These are phyloP conservation scores for Drosophila kanekoi DNA, from an alignment of 2,888 invertebrate species.

Conservation along the genomic window DNA sequence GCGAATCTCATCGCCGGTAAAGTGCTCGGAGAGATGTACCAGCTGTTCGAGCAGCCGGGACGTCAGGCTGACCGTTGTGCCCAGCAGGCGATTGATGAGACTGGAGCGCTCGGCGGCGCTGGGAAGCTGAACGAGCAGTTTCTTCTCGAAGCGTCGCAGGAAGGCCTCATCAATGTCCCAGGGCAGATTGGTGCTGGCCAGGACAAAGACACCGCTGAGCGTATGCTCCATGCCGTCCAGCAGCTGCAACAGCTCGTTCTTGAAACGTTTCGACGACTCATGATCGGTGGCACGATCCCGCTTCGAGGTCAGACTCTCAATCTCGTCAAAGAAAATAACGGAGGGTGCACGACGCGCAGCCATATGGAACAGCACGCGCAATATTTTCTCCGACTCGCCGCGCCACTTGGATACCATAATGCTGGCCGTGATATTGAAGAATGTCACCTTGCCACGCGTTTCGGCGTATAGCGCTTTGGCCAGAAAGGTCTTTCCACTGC, in stretches of 20 bases:
- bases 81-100: constrained; percentile 89
- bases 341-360: constrained; percentile 94
- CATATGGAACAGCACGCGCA: constrained; percentile 94
- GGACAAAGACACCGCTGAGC: constrained; percentile 88
- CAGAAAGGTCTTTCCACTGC: constrained; percentile 94
- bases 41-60: constrained; percentile 83
- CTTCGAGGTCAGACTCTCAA: constrained; percentile 92
- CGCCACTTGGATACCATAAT: constrained; percentile 97
- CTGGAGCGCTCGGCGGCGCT: constrained; percentile 88
- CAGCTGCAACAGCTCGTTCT: constrained; percentile 94
- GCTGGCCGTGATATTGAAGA: constrained; percentile 96
- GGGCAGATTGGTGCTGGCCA: constrained; percentile 96
- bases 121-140: constrained; percentile 93
- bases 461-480: constrained; percentile 95
- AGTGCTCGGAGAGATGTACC: constrained; percentile 88
- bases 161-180: constrained; percentile 97
- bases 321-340: constrained; percentile 96
- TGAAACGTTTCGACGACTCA: constrained; percentile 94
- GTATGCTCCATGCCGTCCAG: constrained; percentile 91
- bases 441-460: constrained; percentile 89
- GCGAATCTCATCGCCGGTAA: constrained; percentile 95
- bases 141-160: constrained; percentile 94
- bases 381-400: constrained; percentile 97
- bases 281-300: constrained; percentile 90
- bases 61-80: constrained; percentile 56